Percentiles rank a stretch among this genome's conserved stretches.
Evolutionary conservation across 2,113 vertebrate species (phyloP).

Genomic region (Tamias sibiricus): DNA sequence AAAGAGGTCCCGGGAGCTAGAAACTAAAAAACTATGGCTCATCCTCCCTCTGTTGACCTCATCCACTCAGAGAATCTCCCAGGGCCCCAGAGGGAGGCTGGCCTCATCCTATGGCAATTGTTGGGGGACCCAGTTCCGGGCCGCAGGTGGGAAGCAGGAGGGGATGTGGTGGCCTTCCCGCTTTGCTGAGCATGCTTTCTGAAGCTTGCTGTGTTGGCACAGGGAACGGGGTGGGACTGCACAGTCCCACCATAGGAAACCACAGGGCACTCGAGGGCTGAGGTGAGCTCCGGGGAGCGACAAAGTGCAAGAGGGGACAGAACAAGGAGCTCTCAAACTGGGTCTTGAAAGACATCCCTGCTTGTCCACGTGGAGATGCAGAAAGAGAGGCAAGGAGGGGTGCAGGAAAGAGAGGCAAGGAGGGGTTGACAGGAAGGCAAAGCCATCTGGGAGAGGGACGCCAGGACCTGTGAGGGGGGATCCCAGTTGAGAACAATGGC

Average conservation of each 20-base stretch:
- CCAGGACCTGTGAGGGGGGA: background rate
- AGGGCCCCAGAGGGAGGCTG: background rate
- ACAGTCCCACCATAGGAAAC: too few species aligned
- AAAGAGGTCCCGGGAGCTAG: background rate
- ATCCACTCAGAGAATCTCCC: background rate
- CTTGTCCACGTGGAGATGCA: background rate
- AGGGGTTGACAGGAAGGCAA: background rate
- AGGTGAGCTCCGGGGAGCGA: background rate
- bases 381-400: background rate
- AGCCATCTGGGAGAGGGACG: background rate
- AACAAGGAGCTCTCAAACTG: background rate
- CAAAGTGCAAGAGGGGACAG: rapidly evolving
- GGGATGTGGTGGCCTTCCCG: rapidly evolving
- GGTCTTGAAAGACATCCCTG: background rate
- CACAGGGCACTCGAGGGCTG: background rate
- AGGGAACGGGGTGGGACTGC: background rate
- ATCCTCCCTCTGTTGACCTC: background rate
- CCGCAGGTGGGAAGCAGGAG: background rate
- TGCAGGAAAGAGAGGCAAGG: background rate
- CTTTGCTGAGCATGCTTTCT: background rate
- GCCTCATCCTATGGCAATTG: background rate
- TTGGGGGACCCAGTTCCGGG: background rate
- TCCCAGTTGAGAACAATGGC: background rate
- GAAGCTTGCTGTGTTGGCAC: background rate
- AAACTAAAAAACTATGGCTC: background rate